These are phyloP conservation scores for Battus philenor DNA, from an alignment of 1,140 invertebrate genomes.

Conservation along the genomic window DNA sequence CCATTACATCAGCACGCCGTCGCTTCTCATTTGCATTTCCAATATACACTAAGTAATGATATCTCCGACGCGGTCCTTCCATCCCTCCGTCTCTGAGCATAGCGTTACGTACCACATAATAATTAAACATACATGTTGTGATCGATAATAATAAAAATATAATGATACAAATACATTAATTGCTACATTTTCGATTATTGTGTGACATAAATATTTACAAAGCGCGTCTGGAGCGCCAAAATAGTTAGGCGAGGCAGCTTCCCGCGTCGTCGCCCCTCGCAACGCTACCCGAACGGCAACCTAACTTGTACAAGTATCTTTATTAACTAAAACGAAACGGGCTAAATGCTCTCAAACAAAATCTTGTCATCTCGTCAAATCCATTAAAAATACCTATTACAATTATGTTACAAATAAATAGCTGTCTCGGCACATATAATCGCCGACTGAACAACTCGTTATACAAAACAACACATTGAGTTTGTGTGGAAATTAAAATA, in stretches of 20 bases:
- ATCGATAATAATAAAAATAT: slow-evolving; percentile 76
- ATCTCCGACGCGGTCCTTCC: slow-evolving; percentile 19
- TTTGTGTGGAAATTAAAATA: slow-evolving; percentile 30
- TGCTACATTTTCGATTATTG: slow-evolving; percentile 72
- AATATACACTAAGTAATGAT: slow-evolving; percentile 47
- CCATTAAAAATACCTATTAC: slow-evolving; percentile 46
- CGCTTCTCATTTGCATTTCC: slow-evolving; percentile 55
- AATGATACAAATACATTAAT: slow-evolving; percentile 75
- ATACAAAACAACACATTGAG: slow-evolving; percentile 30
- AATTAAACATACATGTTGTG: slow-evolving; percentile 71
- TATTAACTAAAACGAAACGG: slow-evolving; percentile 66
- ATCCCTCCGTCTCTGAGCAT: too few species aligned
- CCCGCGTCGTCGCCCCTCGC: slow-evolving; percentile 21
- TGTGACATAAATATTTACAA: slow-evolving; percentile 75
- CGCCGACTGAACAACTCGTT: slow-evolving; percentile 35
- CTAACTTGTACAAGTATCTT: slow-evolving; percentile 48
- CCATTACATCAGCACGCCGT: slow-evolving; percentile 69
- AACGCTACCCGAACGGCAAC: slow-evolving; percentile 22
- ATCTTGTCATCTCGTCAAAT: slow-evolving; percentile 57
- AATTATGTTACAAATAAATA: slow-evolving; percentile 46
- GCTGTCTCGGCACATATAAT: slow-evolving; percentile 52
- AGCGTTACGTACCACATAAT: slow-evolving; percentile 53
- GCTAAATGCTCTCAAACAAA: slow-evolving; percentile 62
- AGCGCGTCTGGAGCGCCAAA: slow-evolving; percentile 56
- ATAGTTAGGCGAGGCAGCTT: slow-evolving; percentile 56